Evolutionary conservation across 2,888 invertebrate species (phyloP), one percentile per base, ranked within the genome.

Genomic region (Dryobotodes eremita): DNA sequence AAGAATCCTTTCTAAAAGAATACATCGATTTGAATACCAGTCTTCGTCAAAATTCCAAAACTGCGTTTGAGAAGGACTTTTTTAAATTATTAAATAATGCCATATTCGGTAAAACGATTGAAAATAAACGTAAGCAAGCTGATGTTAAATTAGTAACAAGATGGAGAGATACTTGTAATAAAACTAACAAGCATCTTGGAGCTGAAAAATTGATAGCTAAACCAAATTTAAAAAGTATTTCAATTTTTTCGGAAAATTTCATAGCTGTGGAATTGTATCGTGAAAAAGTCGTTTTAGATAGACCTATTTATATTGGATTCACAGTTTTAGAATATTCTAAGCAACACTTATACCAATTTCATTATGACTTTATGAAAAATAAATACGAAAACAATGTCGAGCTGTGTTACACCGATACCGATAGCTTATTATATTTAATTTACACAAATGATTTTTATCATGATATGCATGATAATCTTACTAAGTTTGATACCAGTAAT

Each of bases 91-190:
- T 46, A 46, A 65, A 65, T 46, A 65, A 65, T n/a, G 64, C 42
- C 13, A 65, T 65, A 65, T 65, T 65, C 42, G 64, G 42, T n/a
- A 65, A 65, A 46, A 65, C 64, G n/a, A 65, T 65, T 23, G 64
- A 65, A 65, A 65, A 65, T 65, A 65, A 46, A 65, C 64, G 64
- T 5, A 65, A 65, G 42, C 64, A 65, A 46, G 64, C 42, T 13
- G 64, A 65, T 65, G 64, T 65, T 13, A 65, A 65, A 65, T 65
- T 46, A 42, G 64, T 65, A 46, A 65, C 64, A 46, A 65, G 46
- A 65, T 65, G 64, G 64, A 65, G 13, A n/a, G 64, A 65, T n/a
- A 65, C 42, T n/a, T n/a, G 42, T 13, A 65, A 65, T 65, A 65
- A 65, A 42, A 65, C 64, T n/a, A 65, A 65, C 13, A 65, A 65